These are phyloP conservation scores for Drosophila kambysellisi DNA, from an alignment of 2,888 invertebrate genomes.

Conservation along the genomic window DNA sequence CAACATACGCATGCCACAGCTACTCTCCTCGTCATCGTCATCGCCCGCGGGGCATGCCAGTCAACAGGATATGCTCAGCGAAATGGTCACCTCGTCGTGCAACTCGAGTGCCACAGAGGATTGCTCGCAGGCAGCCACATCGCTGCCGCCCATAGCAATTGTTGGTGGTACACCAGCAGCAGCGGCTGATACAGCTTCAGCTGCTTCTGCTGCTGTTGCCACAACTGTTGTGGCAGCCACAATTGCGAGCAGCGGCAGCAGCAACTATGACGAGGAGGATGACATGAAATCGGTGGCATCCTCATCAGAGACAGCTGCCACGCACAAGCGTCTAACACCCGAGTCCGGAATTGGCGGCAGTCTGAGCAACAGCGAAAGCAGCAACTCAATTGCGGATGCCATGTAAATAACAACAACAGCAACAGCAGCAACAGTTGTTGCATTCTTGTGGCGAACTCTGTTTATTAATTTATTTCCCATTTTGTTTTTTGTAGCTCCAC, in stretches of 20 bases:
- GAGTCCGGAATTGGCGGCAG: conserved; percentile 83
- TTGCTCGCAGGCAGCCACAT: conserved; percentile 59
- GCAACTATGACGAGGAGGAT: conserved; percentile 69
- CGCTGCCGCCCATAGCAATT: conserved; percentile 24
- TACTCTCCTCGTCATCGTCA: conserved; percentile 27
- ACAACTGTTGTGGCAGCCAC: conserved; percentile 1
- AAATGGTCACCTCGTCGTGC: conserved; percentile 81
- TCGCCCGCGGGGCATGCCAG: conserved; percentile 58
- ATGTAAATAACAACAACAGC: conserved; percentile 62
- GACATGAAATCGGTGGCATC: conserved; percentile 65
- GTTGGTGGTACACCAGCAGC: conserved; percentile 1
- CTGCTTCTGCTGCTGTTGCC: background rate
- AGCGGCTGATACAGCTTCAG: conserved; percentile 27
- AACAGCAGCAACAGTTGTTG: background rate
- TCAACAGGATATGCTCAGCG: conserved; percentile 79
- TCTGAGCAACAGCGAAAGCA: conserved; percentile 81
- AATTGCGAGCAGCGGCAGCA: conserved; percentile 49
- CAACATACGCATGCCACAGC: conserved; percentile 34
- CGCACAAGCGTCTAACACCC: conserved; percentile 78
- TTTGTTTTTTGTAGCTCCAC: conserved; percentile 40
- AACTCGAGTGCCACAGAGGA: conserved; percentile 73
- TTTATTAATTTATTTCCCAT: background rate
- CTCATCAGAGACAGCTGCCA: conserved; percentile 59
- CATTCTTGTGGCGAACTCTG: background rate
- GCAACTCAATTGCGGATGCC: conserved; percentile 73